Percentiles rank a stretch among this genome's conserved stretches.
phyloP scores from a whole-genome alignment of 2,797 vertebrate genomes.

The Platyrinchus mystaceus region DNA sequence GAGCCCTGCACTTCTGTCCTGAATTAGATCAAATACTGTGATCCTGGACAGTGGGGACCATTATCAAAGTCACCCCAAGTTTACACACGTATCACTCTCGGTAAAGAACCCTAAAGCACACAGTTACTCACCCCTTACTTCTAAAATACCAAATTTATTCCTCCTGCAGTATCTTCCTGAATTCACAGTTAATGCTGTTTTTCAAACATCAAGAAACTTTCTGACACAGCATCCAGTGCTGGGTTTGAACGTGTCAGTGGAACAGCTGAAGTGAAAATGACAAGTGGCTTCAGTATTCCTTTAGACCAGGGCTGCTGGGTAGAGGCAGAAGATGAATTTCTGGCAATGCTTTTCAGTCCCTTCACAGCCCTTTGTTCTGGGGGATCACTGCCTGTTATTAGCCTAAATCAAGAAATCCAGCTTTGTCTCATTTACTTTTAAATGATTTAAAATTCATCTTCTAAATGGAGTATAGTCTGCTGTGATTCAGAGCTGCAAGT shows the following conservation, averaged over 20 bases:
- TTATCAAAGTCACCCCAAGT: background rate
- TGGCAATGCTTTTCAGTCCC: background rate
- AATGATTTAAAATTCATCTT: conserved; percentile 59
- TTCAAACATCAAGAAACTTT: background rate
- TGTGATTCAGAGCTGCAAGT: conserved; percentile 45
- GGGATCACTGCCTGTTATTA: conserved; percentile 39
- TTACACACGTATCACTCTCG: background rate
- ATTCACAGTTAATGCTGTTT: background rate
- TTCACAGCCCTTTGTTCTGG: background rate
- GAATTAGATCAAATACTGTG: background rate
- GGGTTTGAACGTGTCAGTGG: background rate
- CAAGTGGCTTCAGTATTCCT: background rate
- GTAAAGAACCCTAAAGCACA: background rate
- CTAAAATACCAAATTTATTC: background rate
- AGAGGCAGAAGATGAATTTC: conserved; percentile 33
- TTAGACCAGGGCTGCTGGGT: background rate
- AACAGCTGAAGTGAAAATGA: conserved; percentile 21
- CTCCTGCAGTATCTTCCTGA: background rate
- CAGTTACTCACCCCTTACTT: background rate
- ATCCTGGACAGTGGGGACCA: rapidly evolving
- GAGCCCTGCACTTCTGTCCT: background rate
- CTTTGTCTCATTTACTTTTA: conserved; percentile 59
- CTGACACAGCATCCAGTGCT: background rate
- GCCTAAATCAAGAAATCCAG: conserved; percentile 36
- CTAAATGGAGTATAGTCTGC: conserved; percentile 18